phyloP scores from a whole-genome alignment of 2,113 vertebrate genomes.

The Gambusia holbrooki region DNA sequence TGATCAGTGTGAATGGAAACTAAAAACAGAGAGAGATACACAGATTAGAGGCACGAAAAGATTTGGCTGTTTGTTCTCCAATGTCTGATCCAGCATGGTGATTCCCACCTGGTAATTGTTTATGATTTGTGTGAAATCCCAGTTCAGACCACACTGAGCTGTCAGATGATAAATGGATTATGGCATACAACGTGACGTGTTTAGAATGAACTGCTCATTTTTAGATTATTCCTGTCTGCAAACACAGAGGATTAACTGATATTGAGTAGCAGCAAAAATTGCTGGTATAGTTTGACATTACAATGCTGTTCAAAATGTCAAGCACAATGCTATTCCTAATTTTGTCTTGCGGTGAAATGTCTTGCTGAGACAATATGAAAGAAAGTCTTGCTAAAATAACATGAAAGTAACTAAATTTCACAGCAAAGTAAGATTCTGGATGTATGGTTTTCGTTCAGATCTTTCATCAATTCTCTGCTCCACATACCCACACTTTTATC shows the following conservation, averaged over 20 bases:
- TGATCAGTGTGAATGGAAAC: too few species aligned
- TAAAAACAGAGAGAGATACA: too few species aligned
- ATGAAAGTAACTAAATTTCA: neutral
- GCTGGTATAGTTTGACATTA: slow-evolving; percentile 3
- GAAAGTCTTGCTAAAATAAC: neutral
- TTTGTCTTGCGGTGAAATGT: neutral
- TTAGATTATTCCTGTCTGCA: slow-evolving; percentile 2
- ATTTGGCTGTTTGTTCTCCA: too few species aligned
- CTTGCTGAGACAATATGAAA: neutral
- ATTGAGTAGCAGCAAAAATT: slow-evolving; percentile 9
- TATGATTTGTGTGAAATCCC: too few species aligned
- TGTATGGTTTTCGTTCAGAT: slow-evolving; percentile 49
- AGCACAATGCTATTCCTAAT: neutral
- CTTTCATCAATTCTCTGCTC: slow-evolving; percentile 54
- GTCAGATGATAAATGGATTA: neutral
- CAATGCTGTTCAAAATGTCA: neutral
- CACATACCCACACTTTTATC: slow-evolving; percentile 25
- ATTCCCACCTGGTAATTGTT: too few species aligned
- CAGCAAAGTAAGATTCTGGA: neutral
- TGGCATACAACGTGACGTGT: neutral
- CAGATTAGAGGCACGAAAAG: too few species aligned
- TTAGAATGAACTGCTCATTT: neutral
- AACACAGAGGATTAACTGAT: neutral
- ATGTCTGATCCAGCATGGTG: too few species aligned
- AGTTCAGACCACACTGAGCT: too few species aligned